Base-by-base conservation (phyloP, 2,113 vertebrate species). In the Burhinus oedicnemus region DNA sequence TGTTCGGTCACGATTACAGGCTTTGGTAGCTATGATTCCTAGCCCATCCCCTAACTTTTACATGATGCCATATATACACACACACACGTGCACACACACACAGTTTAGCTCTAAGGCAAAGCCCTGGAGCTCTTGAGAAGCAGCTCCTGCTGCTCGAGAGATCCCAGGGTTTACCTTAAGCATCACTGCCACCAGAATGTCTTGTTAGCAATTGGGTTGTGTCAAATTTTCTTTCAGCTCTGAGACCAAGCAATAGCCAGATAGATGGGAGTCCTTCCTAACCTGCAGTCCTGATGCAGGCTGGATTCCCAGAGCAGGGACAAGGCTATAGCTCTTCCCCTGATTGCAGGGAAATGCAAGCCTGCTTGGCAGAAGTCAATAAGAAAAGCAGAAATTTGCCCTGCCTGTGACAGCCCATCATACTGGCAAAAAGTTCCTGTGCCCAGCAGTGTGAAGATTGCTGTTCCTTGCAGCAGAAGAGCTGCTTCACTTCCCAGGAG, bases 21-120 rank as follows among this genome's bases (percentile, higher is more conserved):
- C 80, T 93, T 70, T 79, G 70, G 62, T 13, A 76, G 47, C 70
- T 40, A 5, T 17, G 81, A 72, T 76, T 94, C 79, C 87, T 69
- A 60, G 36, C 72, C 69, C 36, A 32, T 16, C 49, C 36, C 60
- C 68, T 44, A 52, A 8, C 34, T 92, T 92, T 85, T 77, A 83
- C 38, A 34, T 22, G 5, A 6, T 55, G 54, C 65, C 51, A 4
- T 51, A 38, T n/a, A n/a, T 34, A 75, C 4, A 45, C 5, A 52
- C 15, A 42, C 4, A 3, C 3, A 62, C 16, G 0, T 21, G 8
- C n/a, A 12, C 38, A 16, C 70, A 16, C 70, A 15, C 0, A 47
- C 22, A 47, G 26, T 77, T 81, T 45, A 2, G 62, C 60, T 45
- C 45, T 2, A 25, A 25, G 30, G 51, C 47, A 85, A 54, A 71